phyloP scores from a whole-genome alignment of 2,797 vertebrate genomes.

The Hemitrygon akajei region DNA sequence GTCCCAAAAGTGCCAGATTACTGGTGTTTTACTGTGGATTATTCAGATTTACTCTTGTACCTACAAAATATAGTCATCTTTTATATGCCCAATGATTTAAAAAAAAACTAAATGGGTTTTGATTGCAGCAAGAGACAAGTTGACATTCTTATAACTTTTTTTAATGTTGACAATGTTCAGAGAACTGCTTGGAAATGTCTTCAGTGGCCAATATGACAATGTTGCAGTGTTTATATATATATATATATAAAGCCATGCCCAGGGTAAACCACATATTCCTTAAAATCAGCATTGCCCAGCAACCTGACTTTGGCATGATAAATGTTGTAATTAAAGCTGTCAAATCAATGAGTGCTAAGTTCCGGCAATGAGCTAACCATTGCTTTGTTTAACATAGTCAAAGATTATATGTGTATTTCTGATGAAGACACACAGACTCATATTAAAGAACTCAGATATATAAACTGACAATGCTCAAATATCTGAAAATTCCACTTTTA shows the following conservation, averaged over 20 bases:
- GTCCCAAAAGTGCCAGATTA: too few species aligned
- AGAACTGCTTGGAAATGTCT: constrained; percentile 40
- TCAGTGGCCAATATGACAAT: constrained; percentile 44
- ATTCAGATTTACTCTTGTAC: neutral
- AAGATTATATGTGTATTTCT: constrained; percentile 38
- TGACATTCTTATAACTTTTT: neutral
- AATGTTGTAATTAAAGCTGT: constrained; percentile 49
- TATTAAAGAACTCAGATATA: neutral
- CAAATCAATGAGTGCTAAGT: constrained; percentile 43
- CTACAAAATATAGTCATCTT: neutral
- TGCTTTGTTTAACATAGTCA: constrained; percentile 37
- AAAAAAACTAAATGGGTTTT: neutral
- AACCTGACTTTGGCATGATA: constrained; percentile 47
- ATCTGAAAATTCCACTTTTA: neutral
- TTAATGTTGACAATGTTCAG: neutral
- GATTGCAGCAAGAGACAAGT: neutral
- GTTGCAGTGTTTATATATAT: constrained; percentile 43
- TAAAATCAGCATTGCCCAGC: constrained; percentile 43
- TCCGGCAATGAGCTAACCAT: constrained; percentile 43
- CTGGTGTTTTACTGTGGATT: too few species aligned
- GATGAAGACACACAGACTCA: neutral
- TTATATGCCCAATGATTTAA: neutral
- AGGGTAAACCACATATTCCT: constrained; percentile 39
- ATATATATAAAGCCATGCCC: constrained; percentile 45
- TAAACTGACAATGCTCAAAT: neutral